phyloP scores from a whole-genome alignment of 2,113 vertebrate genomes.

The Xiphophorus hellerii region DNA sequence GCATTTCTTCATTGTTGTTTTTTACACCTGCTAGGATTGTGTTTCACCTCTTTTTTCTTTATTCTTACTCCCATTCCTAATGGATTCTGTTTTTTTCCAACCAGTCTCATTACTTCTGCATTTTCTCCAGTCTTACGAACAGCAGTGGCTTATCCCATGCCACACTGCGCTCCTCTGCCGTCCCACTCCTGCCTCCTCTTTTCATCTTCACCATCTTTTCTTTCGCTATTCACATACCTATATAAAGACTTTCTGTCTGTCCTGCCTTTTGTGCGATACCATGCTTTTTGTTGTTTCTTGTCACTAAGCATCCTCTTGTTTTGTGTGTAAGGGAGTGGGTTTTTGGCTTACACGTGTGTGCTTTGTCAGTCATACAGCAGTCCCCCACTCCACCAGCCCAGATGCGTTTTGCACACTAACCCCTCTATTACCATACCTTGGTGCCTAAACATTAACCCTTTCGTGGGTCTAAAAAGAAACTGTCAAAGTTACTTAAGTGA shows the following conservation, averaged over 20 bases:
- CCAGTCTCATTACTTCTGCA: slow-evolving; percentile 48
- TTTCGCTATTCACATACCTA: slow-evolving; percentile 37
- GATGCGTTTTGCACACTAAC: slow-evolving; percentile 31
- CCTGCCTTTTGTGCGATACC: slow-evolving; percentile 17
- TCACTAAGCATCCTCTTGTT: slow-evolving; percentile 13
- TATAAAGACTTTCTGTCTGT: slow-evolving; percentile 27
- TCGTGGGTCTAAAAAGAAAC: not conserved
- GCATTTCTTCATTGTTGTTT: not conserved
- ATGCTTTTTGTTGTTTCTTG: not conserved
- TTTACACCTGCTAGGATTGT: slow-evolving; percentile 40
- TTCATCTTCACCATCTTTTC: slow-evolving; percentile 20
- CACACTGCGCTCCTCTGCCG: slow-evolving; percentile 29
- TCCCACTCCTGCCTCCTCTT: slow-evolving; percentile 26
- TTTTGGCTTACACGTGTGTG: slow-evolving; percentile 48
- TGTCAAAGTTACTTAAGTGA: not conserved
- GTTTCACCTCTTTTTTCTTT: slow-evolving; percentile 21
- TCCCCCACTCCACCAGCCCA: slow-evolving; percentile 13
- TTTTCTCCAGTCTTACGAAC: slow-evolving; percentile 52
- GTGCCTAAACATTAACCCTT: slow-evolving; percentile 33
- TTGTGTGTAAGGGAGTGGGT: slow-evolving; percentile 28
- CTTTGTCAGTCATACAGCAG: slow-evolving; percentile 59
- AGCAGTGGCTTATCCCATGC: slow-evolving; percentile 36
- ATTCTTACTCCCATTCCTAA: slow-evolving; percentile 20
- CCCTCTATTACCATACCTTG: slow-evolving; percentile 48
- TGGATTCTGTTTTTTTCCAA: slow-evolving; percentile 48